Conservation (phyloP, 2,113 vertebrate genomes). For the Mormyrus lacerda region DNA sequence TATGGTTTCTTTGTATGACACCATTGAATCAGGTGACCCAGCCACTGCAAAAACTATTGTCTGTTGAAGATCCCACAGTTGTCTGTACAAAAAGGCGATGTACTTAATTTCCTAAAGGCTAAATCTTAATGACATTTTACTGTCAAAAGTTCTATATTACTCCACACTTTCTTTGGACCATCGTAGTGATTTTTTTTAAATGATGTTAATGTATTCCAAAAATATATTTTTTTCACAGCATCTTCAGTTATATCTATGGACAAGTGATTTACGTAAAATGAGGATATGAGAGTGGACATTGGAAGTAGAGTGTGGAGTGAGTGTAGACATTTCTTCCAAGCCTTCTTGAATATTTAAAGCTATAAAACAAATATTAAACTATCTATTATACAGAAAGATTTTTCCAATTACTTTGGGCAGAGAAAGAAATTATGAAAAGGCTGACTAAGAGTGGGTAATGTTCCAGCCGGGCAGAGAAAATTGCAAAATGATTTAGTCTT, state of each 20-base stretch:
- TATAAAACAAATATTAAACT: slow-evolving; percentile 1
- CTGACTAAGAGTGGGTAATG: background rate
- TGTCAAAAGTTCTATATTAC: background rate
- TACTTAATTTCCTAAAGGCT: background rate
- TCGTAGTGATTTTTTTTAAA: background rate
- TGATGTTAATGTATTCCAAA: background rate
- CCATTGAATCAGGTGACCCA: background rate
- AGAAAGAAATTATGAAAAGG: background rate
- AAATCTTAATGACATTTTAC: background rate
- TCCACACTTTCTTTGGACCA: background rate
- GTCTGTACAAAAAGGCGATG: background rate
- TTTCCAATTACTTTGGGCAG: background rate
- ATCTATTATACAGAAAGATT: background rate
- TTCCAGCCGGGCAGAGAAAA: background rate
- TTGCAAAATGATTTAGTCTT: background rate
- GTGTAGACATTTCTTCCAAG: slow-evolving; percentile 10
- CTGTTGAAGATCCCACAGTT: background rate
- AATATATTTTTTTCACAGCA: background rate
- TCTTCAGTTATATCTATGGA: background rate
- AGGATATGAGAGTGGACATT: background rate
- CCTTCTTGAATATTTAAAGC: slow-evolving; percentile 17
- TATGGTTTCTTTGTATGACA: background rate
- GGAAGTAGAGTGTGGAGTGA: slow-evolving; percentile 18
- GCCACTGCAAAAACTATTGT: background rate
- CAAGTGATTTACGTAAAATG: slow-evolving; percentile 18